Base-by-base conservation (phyloP, 2,113 vertebrate genomes). In the Gambusia holbrooki region DNA sequence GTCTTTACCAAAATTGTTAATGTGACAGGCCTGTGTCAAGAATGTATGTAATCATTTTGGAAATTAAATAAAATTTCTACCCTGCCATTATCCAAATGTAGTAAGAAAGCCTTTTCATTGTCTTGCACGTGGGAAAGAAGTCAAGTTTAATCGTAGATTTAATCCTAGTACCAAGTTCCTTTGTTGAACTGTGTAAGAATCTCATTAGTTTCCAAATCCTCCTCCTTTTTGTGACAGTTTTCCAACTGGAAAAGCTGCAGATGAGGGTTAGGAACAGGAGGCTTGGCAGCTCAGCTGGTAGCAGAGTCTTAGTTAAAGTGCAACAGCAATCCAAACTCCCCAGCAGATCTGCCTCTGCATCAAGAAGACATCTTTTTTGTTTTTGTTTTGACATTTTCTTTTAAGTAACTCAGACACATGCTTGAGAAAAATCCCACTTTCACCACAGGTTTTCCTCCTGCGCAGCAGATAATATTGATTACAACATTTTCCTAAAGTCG, bases 251-350 rank as follows among this genome's bases (percentile, higher is more conserved):
- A 71, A 62, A 51, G 42, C 58, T 51, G 65, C 78, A 62, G 84
- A 81, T 71, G 73, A 71, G 75, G 76, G 71, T 42, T 71, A 73
- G 71, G 42, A 8, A 75, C 64, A 69, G 71, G 74, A 76, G 25
- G 73, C 64, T 63, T 78, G 84, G 82, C 82, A 87, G 76, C 75
- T 85, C 79, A 54, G 78, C 69, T 67, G 73, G 63, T 74, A 10
- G 48, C 65, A 62, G 40, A 30, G 75, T 67, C 61, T 75, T 37
- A 70, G 61, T 75, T 70, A 45, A 74, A 82, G 81, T 76, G 66
- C 61, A 28, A 74, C 62, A 62, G 81, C 1, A 40, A 78, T 25
- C 30, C 54, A 69, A 80, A 70, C 80, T 60, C 48, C 64, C 13
- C 17, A 69, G 29, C 65, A 32, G 62, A 13, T 66, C 37, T 65